These are phyloP conservation scores for Habropoda laboriosa DNA, from an alignment of 1,140 invertebrate species.

Conservation along the genomic window DNA sequence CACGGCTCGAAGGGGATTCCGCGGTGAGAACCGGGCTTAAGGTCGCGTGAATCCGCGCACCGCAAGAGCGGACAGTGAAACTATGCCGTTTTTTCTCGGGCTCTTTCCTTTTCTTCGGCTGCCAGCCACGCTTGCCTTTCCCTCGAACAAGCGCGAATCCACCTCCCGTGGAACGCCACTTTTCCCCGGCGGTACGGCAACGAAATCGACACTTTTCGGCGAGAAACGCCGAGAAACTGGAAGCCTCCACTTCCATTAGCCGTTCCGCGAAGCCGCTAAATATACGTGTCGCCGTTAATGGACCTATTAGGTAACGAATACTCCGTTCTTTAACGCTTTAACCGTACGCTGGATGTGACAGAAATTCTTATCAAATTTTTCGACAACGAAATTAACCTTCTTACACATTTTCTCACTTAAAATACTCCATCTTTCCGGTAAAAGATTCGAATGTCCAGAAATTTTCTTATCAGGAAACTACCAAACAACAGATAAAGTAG, in stretches of 20 bases:
- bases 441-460: too few relatives aligned
- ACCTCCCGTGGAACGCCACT: conserved; percentile 18
- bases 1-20: background rate
- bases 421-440: too few relatives aligned
- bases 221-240: background rate
- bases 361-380: too few relatives aligned
- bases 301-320: background rate
- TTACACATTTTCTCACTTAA: too few relatives aligned
- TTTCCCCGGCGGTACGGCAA: background rate
- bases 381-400: too few relatives aligned
- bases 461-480: too few relatives aligned
- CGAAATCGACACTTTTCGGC: conserved; percentile 37
- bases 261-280: background rate
- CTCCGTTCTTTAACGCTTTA: background rate
- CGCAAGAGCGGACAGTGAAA: conserved; percentile 46
- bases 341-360: background rate
- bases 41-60: conserved; percentile 35
- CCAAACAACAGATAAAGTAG: too few relatives aligned
- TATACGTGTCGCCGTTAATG: background rate
- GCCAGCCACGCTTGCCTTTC: conserved; percentile 2
- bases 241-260: background rate
- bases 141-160: conserved; percentile 8
- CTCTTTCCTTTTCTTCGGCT: conserved; percentile 46
- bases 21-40: conserved; percentile 36
- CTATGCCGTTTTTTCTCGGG: conserved; percentile 36